Evolutionary conservation across 2,888 invertebrate genomes (phyloP).

Genomic region (Podotricha telesiphe): DNA sequence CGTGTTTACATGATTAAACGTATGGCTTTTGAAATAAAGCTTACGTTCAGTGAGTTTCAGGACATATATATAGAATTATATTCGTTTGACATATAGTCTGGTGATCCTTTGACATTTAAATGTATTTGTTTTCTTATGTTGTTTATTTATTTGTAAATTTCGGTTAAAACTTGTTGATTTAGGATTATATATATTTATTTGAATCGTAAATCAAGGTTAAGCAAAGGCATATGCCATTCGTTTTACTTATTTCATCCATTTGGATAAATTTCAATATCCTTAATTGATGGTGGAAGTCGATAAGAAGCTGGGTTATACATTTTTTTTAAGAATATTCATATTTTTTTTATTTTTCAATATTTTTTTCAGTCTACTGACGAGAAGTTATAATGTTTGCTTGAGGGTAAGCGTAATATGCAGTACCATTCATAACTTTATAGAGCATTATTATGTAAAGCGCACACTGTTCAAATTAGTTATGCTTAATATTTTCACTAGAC

Average conservation of each 20-base stretch:
- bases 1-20: constrained; percentile 17
- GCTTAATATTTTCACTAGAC: neutral
- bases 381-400: neutral
- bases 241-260: too few relatives aligned
- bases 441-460: neutral
- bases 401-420: constrained; percentile 4
- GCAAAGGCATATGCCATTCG: too few relatives aligned
- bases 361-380: neutral
- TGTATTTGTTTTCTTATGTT: neutral
- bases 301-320: too few relatives aligned
- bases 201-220: too few relatives aligned
- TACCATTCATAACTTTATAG: constrained; percentile 5
- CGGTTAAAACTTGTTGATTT: too few relatives aligned
- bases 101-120: neutral
- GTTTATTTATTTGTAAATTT: neutral
- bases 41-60: neutral
- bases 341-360: neutral
- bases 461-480: constrained; percentile 1
- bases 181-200: too few relatives aligned
- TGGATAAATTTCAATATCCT: too few relatives aligned
- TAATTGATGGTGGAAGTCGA: too few relatives aligned
- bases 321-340: too few relatives aligned
- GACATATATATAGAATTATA: neutral
- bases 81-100: neutral
- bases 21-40: constrained; percentile 13